phyloP scores from a whole-genome alignment of 2,797 vertebrate species.

The Garrulus glandarius region DNA sequence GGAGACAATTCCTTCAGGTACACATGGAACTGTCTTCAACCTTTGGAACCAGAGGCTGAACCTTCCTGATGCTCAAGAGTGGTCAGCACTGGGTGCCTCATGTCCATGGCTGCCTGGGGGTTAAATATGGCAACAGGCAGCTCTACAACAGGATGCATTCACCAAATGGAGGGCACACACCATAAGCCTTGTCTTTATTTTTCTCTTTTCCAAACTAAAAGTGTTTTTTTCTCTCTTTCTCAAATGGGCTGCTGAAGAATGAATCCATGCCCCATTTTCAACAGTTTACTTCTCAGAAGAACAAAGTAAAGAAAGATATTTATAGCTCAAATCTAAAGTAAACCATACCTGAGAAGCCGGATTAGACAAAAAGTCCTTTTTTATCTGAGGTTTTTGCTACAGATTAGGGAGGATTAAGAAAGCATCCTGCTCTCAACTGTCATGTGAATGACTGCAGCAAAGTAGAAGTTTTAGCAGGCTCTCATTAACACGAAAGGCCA shows the following conservation, averaged over 20 bases:
- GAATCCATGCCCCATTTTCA: not conserved
- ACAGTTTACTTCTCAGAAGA: conserved; percentile 37
- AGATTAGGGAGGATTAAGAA: conserved; percentile 71
- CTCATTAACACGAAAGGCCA: conserved; percentile 47
- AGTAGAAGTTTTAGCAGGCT: conserved; percentile 49
- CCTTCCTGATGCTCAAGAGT: not conserved
- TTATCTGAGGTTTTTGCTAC: conserved; percentile 67
- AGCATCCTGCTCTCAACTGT: conserved; percentile 30
- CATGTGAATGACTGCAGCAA: not conserved
- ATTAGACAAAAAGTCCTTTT: conserved; percentile 67
- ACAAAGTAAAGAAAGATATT: conserved; percentile 41
- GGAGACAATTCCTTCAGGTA: not conserved
- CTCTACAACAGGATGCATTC: not conserved
- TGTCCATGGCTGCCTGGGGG: not conserved
- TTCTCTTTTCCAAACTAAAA: not conserved
- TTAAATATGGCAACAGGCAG: not conserved
- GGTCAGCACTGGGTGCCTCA: not conserved
- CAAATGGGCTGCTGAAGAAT: not conserved
- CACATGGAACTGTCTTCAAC: not conserved
- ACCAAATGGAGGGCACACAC: not conserved
- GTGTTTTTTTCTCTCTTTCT: not conserved
- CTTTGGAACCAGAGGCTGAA: not conserved
- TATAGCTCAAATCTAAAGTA: conserved; percentile 63
- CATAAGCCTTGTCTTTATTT: not conserved
- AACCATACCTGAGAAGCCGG: conserved; percentile 61